Evolutionary conservation across 2,888 invertebrate species (phyloP).

Genomic region (Perithous albicinctus): DNA sequence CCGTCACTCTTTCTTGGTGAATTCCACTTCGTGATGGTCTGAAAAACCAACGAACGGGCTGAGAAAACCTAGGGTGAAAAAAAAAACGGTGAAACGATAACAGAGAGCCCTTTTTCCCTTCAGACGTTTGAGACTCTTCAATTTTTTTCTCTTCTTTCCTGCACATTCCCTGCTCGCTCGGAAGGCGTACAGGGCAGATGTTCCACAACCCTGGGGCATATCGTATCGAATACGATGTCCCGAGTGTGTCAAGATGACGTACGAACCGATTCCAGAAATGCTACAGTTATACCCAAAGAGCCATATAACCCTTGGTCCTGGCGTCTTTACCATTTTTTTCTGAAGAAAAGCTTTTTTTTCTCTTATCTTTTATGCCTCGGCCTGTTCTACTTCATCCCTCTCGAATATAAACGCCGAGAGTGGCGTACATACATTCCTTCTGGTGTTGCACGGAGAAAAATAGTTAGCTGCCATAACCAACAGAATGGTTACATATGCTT

Average conservation of each 20-base stretch:
- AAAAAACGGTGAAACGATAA: conserved; percentile 2
- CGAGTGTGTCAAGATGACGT: conserved; percentile 55
- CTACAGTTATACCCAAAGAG: conserved; percentile 27
- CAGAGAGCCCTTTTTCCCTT: conserved; percentile 6
- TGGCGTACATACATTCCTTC: conserved; percentile 10
- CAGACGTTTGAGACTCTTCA: conserved; percentile 9
- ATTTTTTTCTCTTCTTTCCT: conserved; percentile 35
- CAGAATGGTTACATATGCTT: too few relatives aligned
- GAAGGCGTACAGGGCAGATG: conserved; percentile 49
- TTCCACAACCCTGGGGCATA: conserved; percentile 47
- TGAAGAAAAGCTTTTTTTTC: conserved; percentile 13
- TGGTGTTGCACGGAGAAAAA: neutral
- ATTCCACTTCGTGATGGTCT: conserved; percentile 20
- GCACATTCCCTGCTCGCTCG: neutral
- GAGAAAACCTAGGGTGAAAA: neutral
- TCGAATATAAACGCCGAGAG: neutral
- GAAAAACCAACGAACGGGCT: conserved; percentile 1
- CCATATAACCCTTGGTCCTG: conserved; percentile 25
- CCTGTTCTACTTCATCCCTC: conserved; percentile 21
- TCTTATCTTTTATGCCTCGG: conserved; percentile 22
- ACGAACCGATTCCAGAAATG: conserved; percentile 5
- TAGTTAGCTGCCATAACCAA: neutral
- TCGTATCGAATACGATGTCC: conserved; percentile 52
- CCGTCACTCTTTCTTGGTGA: neutral
- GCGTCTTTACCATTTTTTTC: conserved; percentile 50